Conservation (phyloP, 2,888 invertebrate genomes). For the Linnaemya vulpina region DNA sequence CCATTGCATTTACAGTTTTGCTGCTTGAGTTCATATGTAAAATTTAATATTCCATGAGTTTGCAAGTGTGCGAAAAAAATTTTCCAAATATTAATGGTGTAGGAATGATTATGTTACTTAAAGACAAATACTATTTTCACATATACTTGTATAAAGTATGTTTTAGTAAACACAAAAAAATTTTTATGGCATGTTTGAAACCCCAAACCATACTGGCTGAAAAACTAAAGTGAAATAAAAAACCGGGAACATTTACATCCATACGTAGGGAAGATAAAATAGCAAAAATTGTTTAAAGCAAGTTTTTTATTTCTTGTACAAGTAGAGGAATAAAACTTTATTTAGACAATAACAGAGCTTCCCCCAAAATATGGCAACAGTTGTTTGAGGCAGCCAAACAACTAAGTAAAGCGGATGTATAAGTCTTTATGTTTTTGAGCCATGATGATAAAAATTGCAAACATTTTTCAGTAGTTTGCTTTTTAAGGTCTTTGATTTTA, state of each 20-base stretch:
- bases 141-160: not conserved
- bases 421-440: not conserved
- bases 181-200: conserved; percentile 25
- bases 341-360: not conserved
- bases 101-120: not conserved
- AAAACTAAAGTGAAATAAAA: not conserved
- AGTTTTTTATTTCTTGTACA: not conserved
- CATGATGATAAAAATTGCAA: conserved; percentile 22
- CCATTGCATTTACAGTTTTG: not conserved
- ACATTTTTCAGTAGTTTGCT: conserved; percentile 1
- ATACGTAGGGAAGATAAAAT: conserved; percentile 37
- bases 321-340: not conserved
- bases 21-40: conserved; percentile 5
- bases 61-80: conserved; percentile 52
- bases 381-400: conserved; percentile 42
- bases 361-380: conserved; percentile 38
- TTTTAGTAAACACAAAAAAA: conserved; percentile 27
- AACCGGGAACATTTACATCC: conserved; percentile 26
- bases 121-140: not conserved
- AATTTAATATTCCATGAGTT: conserved; percentile 61
- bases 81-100: not conserved
- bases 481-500: not conserved
- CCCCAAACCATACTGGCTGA: conserved; percentile 21
- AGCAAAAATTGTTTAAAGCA: conserved; percentile 25
- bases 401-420: conserved; percentile 18